These are phyloP conservation scores for Malacoraja senta DNA, from an alignment of 2,797 vertebrate genomes.

Conservation along the genomic window DNA sequence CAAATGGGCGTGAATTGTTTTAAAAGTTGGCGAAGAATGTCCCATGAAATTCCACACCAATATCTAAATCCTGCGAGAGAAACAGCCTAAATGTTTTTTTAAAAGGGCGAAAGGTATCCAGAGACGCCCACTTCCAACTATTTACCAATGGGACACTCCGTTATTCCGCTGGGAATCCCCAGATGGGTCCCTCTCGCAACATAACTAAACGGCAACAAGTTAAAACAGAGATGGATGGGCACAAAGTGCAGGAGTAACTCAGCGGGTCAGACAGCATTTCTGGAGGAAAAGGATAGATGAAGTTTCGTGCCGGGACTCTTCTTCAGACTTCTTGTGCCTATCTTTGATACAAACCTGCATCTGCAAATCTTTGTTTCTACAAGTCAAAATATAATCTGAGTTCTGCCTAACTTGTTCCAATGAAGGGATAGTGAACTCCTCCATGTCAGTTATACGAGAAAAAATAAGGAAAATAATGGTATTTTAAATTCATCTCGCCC, in stretches of 20 bases:
- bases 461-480: background rate
- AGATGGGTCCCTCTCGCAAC: slow-evolving; percentile 13
- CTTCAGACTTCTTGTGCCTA: too few relatives aligned
- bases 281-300: too few relatives aligned
- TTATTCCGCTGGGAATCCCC: background rate
- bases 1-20: background rate
- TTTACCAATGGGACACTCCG: background rate
- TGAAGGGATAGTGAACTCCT: background rate
- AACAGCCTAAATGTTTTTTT: background rate
- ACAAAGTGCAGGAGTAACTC: too few relatives aligned
- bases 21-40: background rate
- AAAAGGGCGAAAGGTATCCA: background rate
- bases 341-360: too few relatives aligned
- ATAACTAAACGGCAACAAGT: background rate
- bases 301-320: too few relatives aligned
- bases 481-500: background rate
- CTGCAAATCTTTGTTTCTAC: background rate
- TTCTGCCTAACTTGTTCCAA: background rate
- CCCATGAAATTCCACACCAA: background rate
- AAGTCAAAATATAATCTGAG: background rate
- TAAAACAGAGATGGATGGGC: background rate
- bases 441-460: background rate
- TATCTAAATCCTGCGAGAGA: too few relatives aligned
- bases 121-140: slow-evolving; percentile 22
- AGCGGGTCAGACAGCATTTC: too few relatives aligned